Percentiles rank a stretch among this genome's conserved stretches.
These are phyloP conservation scores for Acanthosepion pharaonis DNA, from an alignment of 2,888 invertebrate genomes.

Conservation along the genomic window DNA sequence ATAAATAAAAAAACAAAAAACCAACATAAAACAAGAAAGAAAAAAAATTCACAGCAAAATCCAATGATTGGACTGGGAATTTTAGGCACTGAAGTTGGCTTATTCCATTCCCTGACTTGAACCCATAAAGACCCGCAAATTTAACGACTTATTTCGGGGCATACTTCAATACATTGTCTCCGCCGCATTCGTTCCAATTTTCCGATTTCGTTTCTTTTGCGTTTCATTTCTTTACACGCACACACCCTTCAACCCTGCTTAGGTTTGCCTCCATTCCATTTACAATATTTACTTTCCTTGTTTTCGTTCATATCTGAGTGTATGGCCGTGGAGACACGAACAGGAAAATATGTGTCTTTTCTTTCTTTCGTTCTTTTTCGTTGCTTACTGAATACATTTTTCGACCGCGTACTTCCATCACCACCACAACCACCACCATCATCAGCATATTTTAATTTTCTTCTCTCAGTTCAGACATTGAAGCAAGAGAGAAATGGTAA, in stretches of 20 bases:
- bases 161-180: not conserved
- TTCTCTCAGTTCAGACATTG: no score
- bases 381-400: no score
- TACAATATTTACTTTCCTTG: no score
- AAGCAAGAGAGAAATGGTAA: no score
- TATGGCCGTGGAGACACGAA: not conserved
- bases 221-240: no score
- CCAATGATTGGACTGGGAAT: conserved; percentile 20
- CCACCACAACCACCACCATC: no score
- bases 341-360: not conserved
- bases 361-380: not conserved
- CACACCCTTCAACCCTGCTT: no score
- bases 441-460: no score
- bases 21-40: not conserved
- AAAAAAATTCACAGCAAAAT: not conserved
- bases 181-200: not conserved
- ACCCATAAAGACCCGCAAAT: not conserved
- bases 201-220: not conserved
- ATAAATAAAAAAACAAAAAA: not conserved
- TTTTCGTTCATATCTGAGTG: not conserved
- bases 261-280: no score
- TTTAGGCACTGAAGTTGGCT: not conserved
- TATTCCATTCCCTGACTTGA: not conserved
- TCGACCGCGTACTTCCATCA: no score
- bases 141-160: not conserved